Base-by-base conservation (phyloP, 2,888 invertebrate genomes). In the Trissoscelio sp. region DNA sequence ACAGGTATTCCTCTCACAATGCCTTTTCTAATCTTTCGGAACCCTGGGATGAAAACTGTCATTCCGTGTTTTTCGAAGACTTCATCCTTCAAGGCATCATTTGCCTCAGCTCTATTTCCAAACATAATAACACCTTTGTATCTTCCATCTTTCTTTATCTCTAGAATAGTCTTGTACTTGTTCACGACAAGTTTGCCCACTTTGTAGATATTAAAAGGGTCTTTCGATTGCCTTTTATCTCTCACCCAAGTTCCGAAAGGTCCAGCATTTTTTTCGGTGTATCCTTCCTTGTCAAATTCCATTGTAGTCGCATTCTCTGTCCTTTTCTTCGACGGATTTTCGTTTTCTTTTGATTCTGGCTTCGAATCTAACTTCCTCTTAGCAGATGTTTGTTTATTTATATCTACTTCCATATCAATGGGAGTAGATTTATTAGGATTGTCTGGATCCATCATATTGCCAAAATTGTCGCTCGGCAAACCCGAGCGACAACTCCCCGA, bases 91-190 rank as follows among this genome's bases (percentile, higher is more conserved):
- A 64, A 31, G 37, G 55, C 37, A 11, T 31, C 11, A n/a, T 74
- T 74, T 0, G 74, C 66, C 64, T 74, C 74, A 11, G 14, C 20
- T 64, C 44, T 74, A 1, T 64, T 28, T 12, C 42, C 34, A 24
- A 55, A 74, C 7, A 74, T 2, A 11, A 74, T 64, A 0, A 64
- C 39, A 5, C 64, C 55, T 64, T 74, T 64, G 14, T 11, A 64
- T 9, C 37, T n/a, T 0, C 64, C 74, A 24, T 74, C 46, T 11
- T 24, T 74, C 20, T 74, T 64, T 2, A 74, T 18, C 48, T 64
- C 57, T 3, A 16, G 0, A 16, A 74, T 22, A 2, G 64, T 53
- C 37, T 31, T 31, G 4, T 7, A 31, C 1, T 31, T 1, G 0
- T 31, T 1, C 31, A 31, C 9, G 1, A 31, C 3, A 2, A 2